Evolutionary conservation across 2,888 invertebrate species (phyloP).

Genomic region (Drepana falcataria): DNA sequence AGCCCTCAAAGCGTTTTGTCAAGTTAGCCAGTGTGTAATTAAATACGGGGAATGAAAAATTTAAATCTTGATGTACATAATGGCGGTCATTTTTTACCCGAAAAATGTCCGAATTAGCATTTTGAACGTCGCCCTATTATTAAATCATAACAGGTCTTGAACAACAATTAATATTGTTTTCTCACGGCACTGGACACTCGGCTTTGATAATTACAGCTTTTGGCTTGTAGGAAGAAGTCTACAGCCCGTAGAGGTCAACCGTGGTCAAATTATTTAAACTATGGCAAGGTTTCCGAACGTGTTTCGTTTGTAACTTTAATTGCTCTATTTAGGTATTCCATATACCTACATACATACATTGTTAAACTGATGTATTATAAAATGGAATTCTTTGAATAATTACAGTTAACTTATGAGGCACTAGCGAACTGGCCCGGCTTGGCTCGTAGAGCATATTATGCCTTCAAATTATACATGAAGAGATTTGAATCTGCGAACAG

Average conservation of each 20-base stretch:
- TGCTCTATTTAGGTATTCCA: conserved; percentile 1
- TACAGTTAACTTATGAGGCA: no score
- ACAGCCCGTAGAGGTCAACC: conserved; percentile 3
- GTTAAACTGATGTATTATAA: no score
- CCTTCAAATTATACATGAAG: no score
- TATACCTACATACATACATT: no score
- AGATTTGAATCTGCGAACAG: no score
- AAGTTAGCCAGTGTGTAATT: conserved; percentile 45
- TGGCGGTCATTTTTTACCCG: conserved; percentile 47
- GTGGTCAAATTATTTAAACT: conserved; percentile 9
- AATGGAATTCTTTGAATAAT: no score
- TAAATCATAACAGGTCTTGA: conserved; percentile 52
- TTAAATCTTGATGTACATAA: conserved; percentile 48
- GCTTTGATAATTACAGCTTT: conserved; percentile 35
- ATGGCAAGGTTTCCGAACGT: background rate
- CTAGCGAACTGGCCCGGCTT: no score
- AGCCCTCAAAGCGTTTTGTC: conserved; percentile 51
- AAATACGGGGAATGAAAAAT: conserved; percentile 26
- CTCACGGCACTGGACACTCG: conserved; percentile 44
- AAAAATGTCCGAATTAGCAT: conserved; percentile 46
- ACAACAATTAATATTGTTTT: conserved; percentile 44
- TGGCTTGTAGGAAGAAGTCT: conserved; percentile 17
- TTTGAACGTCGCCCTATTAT: conserved; percentile 58
- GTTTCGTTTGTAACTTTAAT: conserved; percentile 3
- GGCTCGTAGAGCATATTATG: no score